Conservation (phyloP, 2,113 vertebrate species). For the Pangasianodon hypophthalmus region DNA sequence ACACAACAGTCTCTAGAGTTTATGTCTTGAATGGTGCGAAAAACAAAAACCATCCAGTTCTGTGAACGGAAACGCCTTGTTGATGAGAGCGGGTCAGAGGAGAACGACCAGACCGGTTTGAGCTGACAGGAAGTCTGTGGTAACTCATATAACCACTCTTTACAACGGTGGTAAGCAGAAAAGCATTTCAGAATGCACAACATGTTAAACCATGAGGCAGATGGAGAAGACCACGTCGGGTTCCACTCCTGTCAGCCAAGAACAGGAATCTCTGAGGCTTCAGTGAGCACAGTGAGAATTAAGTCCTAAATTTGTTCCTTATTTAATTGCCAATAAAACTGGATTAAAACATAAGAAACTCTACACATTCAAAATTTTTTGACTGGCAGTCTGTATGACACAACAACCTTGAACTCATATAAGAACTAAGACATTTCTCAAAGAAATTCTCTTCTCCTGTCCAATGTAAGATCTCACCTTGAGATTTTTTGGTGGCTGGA, state of each 20-base stretch:
- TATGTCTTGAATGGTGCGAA: too few species aligned
- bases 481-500: slow-evolving; percentile 85
- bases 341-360: not conserved
- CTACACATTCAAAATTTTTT: not conserved
- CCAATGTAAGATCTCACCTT: slow-evolving; percentile 78
- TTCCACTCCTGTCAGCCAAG: not conserved
- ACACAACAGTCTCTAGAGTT: too few species aligned
- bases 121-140: not conserved
- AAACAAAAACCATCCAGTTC: too few species aligned
- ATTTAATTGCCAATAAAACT: not conserved
- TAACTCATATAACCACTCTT: not conserved
- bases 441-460: slow-evolving; percentile 58
- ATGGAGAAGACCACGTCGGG: not conserved
- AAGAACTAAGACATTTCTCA: not conserved
- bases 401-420: not conserved
- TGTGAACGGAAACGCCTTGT: too few species aligned
- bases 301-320: not conserved
- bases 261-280: not conserved
- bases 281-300: not conserved
- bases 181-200: not conserved
- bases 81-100: too few species aligned
- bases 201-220: too few species aligned
- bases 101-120: too few species aligned
- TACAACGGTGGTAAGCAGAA: not conserved
- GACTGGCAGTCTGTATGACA: not conserved